These are phyloP conservation scores for Tenualosa thibaudeaui DNA, from an alignment of 2,797 vertebrate genomes.

Conservation along the genomic window DNA sequence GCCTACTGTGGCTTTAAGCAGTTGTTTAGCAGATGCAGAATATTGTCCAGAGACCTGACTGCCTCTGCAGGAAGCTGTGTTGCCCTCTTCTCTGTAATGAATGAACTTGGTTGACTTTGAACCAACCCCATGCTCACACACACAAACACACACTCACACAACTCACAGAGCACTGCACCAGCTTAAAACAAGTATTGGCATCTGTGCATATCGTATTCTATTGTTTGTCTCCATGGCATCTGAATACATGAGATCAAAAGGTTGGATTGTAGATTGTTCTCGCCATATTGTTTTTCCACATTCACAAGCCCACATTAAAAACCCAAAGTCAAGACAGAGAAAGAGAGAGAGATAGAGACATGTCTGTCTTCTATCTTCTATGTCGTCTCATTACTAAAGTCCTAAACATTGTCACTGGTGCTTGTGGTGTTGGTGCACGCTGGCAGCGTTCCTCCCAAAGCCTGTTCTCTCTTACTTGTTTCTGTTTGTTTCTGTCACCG, in stretches of 20 bases:
- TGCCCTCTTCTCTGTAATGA: not conserved
- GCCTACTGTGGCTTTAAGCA: not conserved
- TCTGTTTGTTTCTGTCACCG: not conserved
- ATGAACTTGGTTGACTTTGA: constrained; percentile 6
- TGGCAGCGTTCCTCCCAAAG: not conserved
- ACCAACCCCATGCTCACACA: not conserved
- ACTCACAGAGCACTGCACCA: not conserved
- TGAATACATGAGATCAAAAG: not conserved
- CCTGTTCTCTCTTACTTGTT: not conserved
- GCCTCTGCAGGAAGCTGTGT: not conserved
- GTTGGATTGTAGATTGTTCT: constrained; percentile 4
- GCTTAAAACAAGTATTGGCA: not conserved
- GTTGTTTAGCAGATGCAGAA: constrained; percentile 14
- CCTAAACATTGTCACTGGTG: not conserved
- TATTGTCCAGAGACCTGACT: not conserved
- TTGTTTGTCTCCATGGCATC: not conserved
- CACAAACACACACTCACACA: not conserved
- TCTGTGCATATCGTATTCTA: not conserved
- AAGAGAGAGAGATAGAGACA: not conserved
- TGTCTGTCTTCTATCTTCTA: not conserved
- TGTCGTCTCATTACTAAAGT: not conserved
- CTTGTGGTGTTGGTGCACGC: not conserved
- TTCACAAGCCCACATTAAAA: not conserved
- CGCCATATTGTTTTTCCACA: not conserved
- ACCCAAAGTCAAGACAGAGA: not conserved